Base-by-base conservation (phyloP, 2,888 invertebrate species). In the Aphodius sticticus region DNA sequence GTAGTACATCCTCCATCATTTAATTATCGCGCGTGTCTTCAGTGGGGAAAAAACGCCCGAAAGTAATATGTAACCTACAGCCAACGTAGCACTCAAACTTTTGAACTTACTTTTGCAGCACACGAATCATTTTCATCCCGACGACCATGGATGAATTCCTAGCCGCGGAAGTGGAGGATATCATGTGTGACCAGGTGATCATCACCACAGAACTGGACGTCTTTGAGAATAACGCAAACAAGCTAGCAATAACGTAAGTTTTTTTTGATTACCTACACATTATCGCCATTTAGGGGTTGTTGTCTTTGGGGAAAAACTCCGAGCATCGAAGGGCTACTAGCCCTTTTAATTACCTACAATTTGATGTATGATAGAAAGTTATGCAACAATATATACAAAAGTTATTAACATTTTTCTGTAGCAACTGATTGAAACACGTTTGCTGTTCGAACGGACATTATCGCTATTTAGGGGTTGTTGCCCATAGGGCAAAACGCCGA, bases 121-220 rank as follows among this genome's bases (percentile, higher is more conserved):
- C 26, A 26, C 26, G 2, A 26, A 26, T 26, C 26, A 26, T 26
- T 26, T 26, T 3, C 26, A 26, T 26, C 7, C 12, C 53, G 12
- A 7, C 35, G 15, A 74, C 9, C 6, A 80, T 80, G 80, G 80
- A 77, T 16, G 75, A 71, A 36, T 70, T 80, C 16, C 37, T 80
- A 77, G 69, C 70, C 35, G 79, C 77, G 26, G 87, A 87, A 81
- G 88, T 86, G 53, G 87, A 87, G 79, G 88, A 88, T 78, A 87
- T 88, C 76, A 88, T 88, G 87, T 86, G 86, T 78, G 88, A 88
- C 80, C 88, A 88, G 81, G 85, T 87, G 53, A 87, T 88, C 69
- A 84, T 87, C 72, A 84, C 85, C 4, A 83, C 85, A 2, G 87
- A 88, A 80, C 79, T 86, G 38, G 84, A 85, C 70, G 82, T 83